Percentiles rank a stretch among this genome's conserved stretches.
Evolutionary conservation across 1,140 invertebrate genomes (phyloP).

Genomic region (Monochamus saltuarius): DNA sequence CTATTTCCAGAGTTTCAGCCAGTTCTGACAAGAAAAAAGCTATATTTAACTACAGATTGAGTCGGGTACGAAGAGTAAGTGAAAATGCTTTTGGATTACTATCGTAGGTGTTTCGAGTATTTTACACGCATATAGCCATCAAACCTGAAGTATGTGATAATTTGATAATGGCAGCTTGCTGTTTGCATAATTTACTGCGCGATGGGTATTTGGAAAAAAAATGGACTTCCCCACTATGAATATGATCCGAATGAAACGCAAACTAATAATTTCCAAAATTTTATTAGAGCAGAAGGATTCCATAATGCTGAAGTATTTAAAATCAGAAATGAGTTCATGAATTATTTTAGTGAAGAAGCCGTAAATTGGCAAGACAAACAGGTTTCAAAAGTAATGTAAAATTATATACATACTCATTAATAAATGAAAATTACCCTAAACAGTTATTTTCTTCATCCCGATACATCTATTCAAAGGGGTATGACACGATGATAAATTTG

Average conservation of each 20-base stretch:
- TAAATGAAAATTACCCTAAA: too few relatives aligned
- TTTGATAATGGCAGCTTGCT: constrained; percentile 38
- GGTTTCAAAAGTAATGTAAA: too few relatives aligned
- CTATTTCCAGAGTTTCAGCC: constrained; percentile 8
- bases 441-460: too few relatives aligned
- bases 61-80: constrained; percentile 45
- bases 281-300: constrained; percentile 22
- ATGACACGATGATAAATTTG: too few relatives aligned
- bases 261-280: constrained; percentile 10
- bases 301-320: too few relatives aligned
- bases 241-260: too few relatives aligned
- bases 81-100: constrained; percentile 53
- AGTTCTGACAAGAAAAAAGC: constrained; percentile 24
- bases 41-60: constrained; percentile 54
- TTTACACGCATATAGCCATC: constrained; percentile 43
- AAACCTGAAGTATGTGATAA: constrained; percentile 40
- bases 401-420: too few relatives aligned
- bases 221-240: constrained; percentile 1
- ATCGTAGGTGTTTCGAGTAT: constrained; percentile 43
- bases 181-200: constrained; percentile 36
- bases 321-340: too few relatives aligned
- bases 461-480: too few relatives aligned
- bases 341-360: too few relatives aligned
- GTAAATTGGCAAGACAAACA: too few relatives aligned
- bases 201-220: constrained; percentile 21